phyloP scores from a whole-genome alignment of 2,113 vertebrate genomes.

The Protobothrops mucrosquamatus region DNA sequence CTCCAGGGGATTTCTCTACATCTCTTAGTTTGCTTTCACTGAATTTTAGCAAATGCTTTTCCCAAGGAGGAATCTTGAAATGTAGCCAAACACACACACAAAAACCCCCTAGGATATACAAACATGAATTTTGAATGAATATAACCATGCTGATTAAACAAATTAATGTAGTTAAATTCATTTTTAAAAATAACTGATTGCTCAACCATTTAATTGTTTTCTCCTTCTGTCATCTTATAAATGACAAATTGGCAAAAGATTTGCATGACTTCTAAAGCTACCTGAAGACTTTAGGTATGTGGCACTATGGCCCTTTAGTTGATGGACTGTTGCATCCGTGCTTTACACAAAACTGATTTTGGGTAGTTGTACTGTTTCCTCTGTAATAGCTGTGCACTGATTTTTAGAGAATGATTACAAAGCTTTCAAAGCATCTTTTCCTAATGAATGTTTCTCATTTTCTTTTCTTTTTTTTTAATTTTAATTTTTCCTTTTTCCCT shows the following conservation, averaged over 20 bases:
- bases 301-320: background rate
- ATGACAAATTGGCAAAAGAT: background rate
- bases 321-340: background rate
- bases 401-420: slow-evolving; percentile 23
- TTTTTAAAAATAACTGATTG: background rate
- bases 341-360: slow-evolving; percentile 1
- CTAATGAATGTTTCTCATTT: background rate
- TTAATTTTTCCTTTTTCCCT: too few species aligned
- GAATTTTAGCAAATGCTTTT: background rate
- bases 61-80: background rate
- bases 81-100: background rate
- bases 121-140: background rate
- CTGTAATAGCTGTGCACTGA: background rate
- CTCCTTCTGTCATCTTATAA: background rate
- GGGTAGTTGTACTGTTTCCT: slow-evolving; percentile 17
- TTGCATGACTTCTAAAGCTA: background rate
- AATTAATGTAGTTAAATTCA: background rate
- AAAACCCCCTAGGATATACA: background rate
- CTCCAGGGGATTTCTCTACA: background rate
- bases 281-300: background rate
- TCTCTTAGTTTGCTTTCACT: slow-evolving; percentile 27
- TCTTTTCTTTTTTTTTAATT: too few species aligned
- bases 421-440: slow-evolving; percentile 14
- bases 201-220: background rate
- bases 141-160: background rate